Evolutionary conservation across 2,888 invertebrate genomes (phyloP).

Genomic region (Leptopilina myrica): DNA sequence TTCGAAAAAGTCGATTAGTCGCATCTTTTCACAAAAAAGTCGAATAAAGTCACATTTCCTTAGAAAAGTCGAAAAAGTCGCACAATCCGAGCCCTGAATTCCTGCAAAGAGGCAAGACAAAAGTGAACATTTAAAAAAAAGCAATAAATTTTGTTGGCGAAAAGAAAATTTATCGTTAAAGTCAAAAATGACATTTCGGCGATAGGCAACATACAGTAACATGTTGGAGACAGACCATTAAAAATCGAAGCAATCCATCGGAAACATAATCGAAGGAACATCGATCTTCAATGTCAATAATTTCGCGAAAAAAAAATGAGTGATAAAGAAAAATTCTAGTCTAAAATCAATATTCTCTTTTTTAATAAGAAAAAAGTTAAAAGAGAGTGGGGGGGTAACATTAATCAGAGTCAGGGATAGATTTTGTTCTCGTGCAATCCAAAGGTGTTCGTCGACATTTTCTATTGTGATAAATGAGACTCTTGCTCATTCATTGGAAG

Average conservation of each 20-base stretch:
- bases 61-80: no score
- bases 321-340: not conserved
- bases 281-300: slow-evolving; percentile 4
- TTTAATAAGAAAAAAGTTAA: not conserved
- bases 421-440: slow-evolving; percentile 27
- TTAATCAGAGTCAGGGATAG: slow-evolving; percentile 30
- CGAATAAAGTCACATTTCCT: no score
- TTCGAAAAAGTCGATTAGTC: no score
- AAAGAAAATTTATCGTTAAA: not conserved
- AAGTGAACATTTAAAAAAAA: not conserved
- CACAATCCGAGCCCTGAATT: no score
- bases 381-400: not conserved
- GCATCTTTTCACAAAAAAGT: no score
- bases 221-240: slow-evolving; percentile 6
- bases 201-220: not conserved
- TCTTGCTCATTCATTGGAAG: slow-evolving; percentile 34
- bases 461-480: slow-evolving; percentile 38
- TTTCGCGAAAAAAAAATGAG: not conserved
- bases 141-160: not conserved
- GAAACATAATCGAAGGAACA: slow-evolving; percentile 4
- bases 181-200: slow-evolving; percentile 1
- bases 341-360: slow-evolving; percentile 14
- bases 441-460: slow-evolving; percentile 20
- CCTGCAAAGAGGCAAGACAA: not conserved
- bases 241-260: slow-evolving; percentile 2